Evolutionary conservation across 1,140 invertebrate species (phyloP).

Genomic region (Achroia grisella): DNA sequence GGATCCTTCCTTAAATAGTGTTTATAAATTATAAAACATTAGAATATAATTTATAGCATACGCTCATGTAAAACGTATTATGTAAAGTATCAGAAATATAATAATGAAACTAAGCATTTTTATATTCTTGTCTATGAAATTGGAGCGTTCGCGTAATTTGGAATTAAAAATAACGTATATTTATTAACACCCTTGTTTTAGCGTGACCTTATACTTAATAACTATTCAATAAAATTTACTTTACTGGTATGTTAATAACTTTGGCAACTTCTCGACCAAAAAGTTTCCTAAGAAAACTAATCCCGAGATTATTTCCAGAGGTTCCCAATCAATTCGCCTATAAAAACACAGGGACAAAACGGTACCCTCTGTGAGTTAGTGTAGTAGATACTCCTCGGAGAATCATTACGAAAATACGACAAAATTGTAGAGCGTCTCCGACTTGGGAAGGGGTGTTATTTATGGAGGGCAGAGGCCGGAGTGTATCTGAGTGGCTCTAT

Average conservation of each 20-base stretch:
- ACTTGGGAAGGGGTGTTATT: conserved; percentile 60
- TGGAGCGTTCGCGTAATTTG: too few species aligned
- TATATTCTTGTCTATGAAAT: too few species aligned
- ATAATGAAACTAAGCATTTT: too few species aligned
- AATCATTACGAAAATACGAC: conserved; percentile 68
- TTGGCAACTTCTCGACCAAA: conserved; percentile 15
- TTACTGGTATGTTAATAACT: conserved; percentile 34
- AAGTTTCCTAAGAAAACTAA: conserved; percentile 48
- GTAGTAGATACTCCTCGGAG: conserved; percentile 30
- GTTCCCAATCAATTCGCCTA: conserved; percentile 61
- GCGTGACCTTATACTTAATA: conserved; percentile 25
- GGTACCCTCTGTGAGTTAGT: conserved; percentile 39
- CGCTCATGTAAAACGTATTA: too few species aligned
- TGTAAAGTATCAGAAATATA: too few species aligned
- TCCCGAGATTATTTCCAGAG: conserved; percentile 50
- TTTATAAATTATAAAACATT: too few species aligned
- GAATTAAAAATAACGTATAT: too few species aligned
- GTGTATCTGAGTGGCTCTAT: conserved; percentile 66
- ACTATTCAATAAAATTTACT: conserved; percentile 25
- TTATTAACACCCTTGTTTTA: neutral
- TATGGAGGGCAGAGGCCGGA: conserved; percentile 55
- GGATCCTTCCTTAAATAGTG: too few species aligned
- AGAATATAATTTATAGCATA: too few species aligned
- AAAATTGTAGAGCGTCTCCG: conserved; percentile 54
- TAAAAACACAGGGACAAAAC: conserved; percentile 59